Percentiles rank a stretch among this genome's conserved stretches.
Evolutionary conservation across 2,888 invertebrate genomes (phyloP).

Genomic region (Calliphora vomitoria): DNA sequence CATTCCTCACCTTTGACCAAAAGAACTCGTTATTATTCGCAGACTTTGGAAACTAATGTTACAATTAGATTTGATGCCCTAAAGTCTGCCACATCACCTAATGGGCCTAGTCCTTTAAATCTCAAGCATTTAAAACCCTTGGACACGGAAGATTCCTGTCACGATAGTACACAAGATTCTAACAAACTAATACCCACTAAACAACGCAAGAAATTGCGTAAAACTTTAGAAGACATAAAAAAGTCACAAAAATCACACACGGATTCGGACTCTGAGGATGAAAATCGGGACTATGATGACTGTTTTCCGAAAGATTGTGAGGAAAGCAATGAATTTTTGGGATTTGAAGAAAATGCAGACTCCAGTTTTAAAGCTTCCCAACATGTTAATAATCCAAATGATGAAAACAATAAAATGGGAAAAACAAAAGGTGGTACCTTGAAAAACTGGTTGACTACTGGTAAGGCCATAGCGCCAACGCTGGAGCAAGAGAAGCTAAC

Average conservation of each 20-base stretch:
- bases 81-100: not conserved
- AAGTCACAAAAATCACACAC: constrained; percentile 27
- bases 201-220: constrained; percentile 70
- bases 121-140: not conserved
- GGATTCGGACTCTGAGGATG: constrained; percentile 59
- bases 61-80: constrained; percentile 36
- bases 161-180: constrained; percentile 37
- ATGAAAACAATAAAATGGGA: not conserved
- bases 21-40: constrained; percentile 48
- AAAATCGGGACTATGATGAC: constrained; percentile 42
- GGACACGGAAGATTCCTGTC: constrained; percentile 42
- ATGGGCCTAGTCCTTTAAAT: not conserved
- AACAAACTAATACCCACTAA: not conserved
- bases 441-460: constrained; percentile 72
- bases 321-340: constrained; percentile 69
- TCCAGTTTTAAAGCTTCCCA: constrained; percentile 4
- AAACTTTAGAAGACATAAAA: constrained; percentile 68
- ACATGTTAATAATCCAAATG: not conserved
- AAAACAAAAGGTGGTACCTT: constrained; percentile 59
- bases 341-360: constrained; percentile 74
- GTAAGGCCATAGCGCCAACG: constrained; percentile 72
- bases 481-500: not conserved
- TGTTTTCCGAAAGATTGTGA: constrained; percentile 21
- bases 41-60: constrained; percentile 42
- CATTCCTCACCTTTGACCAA: not conserved